Evolutionary conservation across 2,888 invertebrate genomes (phyloP), one percentile per base, ranked within the genome.

Genomic region (Phytoseiulus persimilis): DNA sequence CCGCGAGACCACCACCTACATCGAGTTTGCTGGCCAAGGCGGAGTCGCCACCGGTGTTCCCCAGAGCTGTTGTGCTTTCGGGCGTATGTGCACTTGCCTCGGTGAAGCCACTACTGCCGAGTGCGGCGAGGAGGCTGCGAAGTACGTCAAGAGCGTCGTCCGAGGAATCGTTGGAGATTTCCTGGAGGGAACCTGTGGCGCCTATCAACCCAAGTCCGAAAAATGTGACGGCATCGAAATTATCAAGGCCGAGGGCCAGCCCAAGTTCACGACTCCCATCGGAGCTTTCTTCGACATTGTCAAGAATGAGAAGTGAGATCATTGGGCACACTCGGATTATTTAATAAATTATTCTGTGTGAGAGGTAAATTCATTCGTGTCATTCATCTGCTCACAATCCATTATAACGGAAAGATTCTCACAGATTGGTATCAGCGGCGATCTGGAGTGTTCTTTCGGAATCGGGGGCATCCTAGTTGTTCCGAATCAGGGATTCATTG

Each of bases 61-160:
- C 6, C 87, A 32, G 33, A 33, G 39, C 39, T 87, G 87, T 31
- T 87, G 87, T n/a, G 87, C 87, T 11, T 87, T 87, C 1, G 87
- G 45, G 23, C 45, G 87, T 23, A 32, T 87, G 28, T 31, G 31
- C n/a, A 87, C 87, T 23, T 87, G 87, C 87, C 28, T 87, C 9
- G 87, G 87, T 9, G 87, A 33, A 32, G 87, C 87, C n/a, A 31
- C 32, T 0, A 23, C 32, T 32, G 18, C 32, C 6, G n/a, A 87
- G 23, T 87, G 87, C 31, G 39, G 39, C 14, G 87, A 32, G 1
- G 87, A 45, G 5, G 87, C 87, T 33, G 45, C 28, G 11, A 45
- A 33, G n/a, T 87, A 87, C 23, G n/a, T 87, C 28, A 33, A 87
- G 45, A 45, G 39, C 33, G 87, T 87, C 23, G 18, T 87, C 87